Evolutionary conservation across 1,140 invertebrate species (phyloP).

Genomic region (Andricus grossulariae): DNA sequence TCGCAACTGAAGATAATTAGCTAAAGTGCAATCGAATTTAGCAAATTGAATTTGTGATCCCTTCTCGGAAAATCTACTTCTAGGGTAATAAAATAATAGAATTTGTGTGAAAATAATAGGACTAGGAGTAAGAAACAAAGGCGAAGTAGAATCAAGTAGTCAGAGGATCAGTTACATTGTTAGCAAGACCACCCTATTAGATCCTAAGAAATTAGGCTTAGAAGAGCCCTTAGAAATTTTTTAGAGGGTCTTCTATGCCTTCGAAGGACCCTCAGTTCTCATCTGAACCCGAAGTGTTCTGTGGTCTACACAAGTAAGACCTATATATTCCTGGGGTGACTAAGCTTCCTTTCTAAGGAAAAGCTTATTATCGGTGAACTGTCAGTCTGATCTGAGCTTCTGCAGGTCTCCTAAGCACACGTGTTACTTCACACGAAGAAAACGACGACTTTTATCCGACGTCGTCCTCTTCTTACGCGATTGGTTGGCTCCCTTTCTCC

Average conservation of each 20-base stretch:
- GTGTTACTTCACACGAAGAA: slow-evolving; percentile 37
- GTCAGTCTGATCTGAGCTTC: slow-evolving; percentile 34
- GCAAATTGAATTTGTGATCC: not conserved
- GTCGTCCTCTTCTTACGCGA: not conserved
- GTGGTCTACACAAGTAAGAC: slow-evolving; percentile 6
- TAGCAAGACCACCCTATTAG: slow-evolving; percentile 4
- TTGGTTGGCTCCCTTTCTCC: not conserved
- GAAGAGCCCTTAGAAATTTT: slow-evolving; percentile 58
- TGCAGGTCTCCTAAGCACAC: slow-evolving; percentile 30
- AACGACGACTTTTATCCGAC: slow-evolving; percentile 22
- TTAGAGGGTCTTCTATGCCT: slow-evolving; percentile 10
- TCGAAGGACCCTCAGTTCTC: slow-evolving; percentile 9
- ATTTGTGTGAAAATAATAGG: not conserved
- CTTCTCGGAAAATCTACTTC: not conserved
- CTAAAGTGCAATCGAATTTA: not conserved
- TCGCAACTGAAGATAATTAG: not conserved
- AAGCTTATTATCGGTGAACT: slow-evolving; percentile 56
- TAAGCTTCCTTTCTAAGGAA: slow-evolving; percentile 53
- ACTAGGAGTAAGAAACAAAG: not conserved
- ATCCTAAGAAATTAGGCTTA: slow-evolving; percentile 42
- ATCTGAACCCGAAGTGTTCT: not conserved
- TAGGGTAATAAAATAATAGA: slow-evolving; percentile 3
- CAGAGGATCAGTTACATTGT: slow-evolving; percentile 6
- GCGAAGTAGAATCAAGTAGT: not conserved
- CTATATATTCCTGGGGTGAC: slow-evolving; percentile 45